phyloP scores from a whole-genome alignment of 2,113 vertebrate species.

The Neomonachus schauinslandi region DNA sequence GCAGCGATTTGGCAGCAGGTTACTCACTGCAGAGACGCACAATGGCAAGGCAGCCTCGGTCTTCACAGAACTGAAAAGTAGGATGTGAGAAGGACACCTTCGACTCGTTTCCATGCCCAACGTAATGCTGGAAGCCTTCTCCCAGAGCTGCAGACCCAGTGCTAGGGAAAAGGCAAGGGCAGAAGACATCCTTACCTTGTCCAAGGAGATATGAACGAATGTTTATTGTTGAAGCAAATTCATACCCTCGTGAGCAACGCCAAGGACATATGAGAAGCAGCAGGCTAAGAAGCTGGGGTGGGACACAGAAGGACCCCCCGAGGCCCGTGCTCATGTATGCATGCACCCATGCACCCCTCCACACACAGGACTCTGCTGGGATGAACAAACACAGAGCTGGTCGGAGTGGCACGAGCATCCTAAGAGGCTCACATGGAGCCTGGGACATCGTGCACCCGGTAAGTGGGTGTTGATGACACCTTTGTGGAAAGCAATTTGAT shows the following conservation, averaged over 20 bases:
- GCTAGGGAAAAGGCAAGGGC: neutral
- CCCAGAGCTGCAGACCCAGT: neutral
- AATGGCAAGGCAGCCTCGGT: neutral
- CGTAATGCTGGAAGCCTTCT: neutral
- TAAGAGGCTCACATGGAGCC: neutral
- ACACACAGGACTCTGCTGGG: neutral
- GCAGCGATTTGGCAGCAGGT: neutral
- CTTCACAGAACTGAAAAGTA: neutral
- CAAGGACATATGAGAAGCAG: rapidly evolving
- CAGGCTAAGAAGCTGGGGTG: neutral
- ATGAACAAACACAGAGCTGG: rapidly evolving
- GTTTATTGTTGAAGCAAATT: neutral
- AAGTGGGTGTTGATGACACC: rapidly evolving
- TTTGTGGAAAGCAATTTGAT: neutral
- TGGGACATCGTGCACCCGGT: rapidly evolving
- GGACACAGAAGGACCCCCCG: neutral
- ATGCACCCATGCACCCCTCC: neutral
- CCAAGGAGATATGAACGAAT: neutral
- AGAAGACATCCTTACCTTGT: neutral
- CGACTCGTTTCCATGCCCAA: rapidly evolving
- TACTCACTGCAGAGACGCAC: neutral
- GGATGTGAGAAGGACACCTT: neutral
- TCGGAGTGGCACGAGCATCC: rapidly evolving
- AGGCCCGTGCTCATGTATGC: rapidly evolving
- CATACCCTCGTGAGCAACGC: neutral